Conservation (phyloP, 2,888 invertebrate species). For the Hydroisotoma schaefferi region DNA sequence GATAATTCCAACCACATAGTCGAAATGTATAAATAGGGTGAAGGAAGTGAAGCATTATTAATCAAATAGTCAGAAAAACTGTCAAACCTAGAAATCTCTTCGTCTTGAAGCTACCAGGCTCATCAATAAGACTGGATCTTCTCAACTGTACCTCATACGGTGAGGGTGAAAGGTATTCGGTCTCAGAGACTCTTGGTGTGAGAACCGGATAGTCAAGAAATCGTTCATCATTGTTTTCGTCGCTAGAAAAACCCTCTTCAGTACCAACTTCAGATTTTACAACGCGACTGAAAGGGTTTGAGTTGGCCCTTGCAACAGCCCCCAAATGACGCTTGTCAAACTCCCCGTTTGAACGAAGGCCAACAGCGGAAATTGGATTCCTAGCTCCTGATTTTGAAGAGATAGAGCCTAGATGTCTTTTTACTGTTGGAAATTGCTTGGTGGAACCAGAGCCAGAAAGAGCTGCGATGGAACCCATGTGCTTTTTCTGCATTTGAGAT, state of each 20-base stretch:
- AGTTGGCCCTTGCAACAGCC: not conserved
- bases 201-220: conserved; percentile 1
- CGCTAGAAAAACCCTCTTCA: not conserved
- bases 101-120: conserved; percentile 14
- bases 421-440: not conserved
- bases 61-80: no score
- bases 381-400: conserved; percentile 4
- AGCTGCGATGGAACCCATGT: conserved; percentile 30
- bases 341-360: not conserved
- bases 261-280: not conserved
- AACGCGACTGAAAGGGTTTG: conserved; percentile 8
- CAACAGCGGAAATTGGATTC: not conserved
- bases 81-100: conserved; percentile 39
- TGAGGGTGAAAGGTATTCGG: not conserved
- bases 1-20: not conserved
- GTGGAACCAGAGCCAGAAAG: conserved; percentile 1
- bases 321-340: conserved; percentile 6
- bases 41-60: not conserved
- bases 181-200: not conserved
- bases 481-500: conserved; percentile 21
- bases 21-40: not conserved
- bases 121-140: conserved; percentile 1
- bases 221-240: not conserved
- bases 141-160: no score
- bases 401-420: conserved; percentile 4